Base-by-base conservation (phyloP, 2,797 vertebrate species). In the Falco novaeseelandiae region DNA sequence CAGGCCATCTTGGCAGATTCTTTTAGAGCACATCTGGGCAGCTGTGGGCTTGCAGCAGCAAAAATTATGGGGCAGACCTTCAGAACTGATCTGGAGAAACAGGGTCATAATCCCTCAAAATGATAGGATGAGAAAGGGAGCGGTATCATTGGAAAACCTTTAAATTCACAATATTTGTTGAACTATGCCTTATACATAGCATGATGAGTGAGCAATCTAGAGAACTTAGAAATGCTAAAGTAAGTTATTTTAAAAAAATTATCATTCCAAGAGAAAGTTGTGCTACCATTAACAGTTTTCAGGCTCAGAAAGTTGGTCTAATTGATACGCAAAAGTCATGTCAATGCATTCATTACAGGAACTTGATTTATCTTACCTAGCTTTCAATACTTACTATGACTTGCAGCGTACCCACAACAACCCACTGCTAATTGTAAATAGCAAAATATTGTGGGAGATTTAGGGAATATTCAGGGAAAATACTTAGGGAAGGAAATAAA, bases 171-270 rank as follows among this genome's bases (percentile, higher is more conserved):
- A 34, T 42, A 14, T 51, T 14, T 55, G 11, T 46, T 71, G 30
- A 72, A 38, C 72, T 79, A 32, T 18, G 25, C 6, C 10, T 83
- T 0, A 0, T 29, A 32, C 7, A 14, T 21, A 46, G 3, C 6
- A 48, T 42, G n/a, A 52, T 32, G 26, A 90, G 46, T 42, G 27
- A 76, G 32, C 1, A 46, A 59, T 46, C 30, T 14, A 61, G 29
- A 89, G 3, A 72, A 59, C 3, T 3, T 54, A 17, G 17, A 79
- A 71, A 49, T 52, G 19, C 2, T 23, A 61, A 9, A 74, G 26
- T 23, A 58, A 40, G 0, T 44, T 42, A 0, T 61, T 77, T 34
- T 19, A 6, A 6, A 48, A 49, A 73, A 65, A 29, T 6, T 57
- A 8, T 34, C 12, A 67, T 69, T 74, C 21, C 16, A 42, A 69